Conservation (phyloP, 2,113 vertebrate genomes). For the Pachycephala philippinensis region DNA sequence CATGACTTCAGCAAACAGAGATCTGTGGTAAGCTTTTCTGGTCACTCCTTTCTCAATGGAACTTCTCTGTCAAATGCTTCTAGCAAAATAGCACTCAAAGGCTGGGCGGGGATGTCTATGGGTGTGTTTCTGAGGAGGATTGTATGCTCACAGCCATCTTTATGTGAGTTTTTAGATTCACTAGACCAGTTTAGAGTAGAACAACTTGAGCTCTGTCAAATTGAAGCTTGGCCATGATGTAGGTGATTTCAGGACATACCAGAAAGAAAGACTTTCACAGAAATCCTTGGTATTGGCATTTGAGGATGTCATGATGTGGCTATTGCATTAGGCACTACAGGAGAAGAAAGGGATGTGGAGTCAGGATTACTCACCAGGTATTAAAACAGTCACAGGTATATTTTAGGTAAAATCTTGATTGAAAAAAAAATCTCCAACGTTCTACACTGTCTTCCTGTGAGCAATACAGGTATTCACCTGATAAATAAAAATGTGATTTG, state of each 20-base stretch:
- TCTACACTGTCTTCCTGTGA: neutral
- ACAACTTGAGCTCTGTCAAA: neutral
- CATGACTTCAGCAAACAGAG: neutral
- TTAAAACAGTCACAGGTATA: neutral
- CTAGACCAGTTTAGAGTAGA: neutral
- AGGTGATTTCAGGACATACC: neutral
- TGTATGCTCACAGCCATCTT: neutral
- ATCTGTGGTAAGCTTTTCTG: neutral
- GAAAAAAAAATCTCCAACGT: neutral
- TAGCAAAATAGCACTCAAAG: neutral
- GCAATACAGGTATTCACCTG: neutral
- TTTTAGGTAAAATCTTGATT: neutral
- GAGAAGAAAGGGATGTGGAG: neutral
- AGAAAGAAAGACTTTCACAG: neutral
- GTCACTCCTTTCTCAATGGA: neutral
- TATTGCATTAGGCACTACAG: fast-evolving
- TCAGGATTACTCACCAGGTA: neutral
- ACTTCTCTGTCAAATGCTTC: neutral
- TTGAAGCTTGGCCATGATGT: neutral
- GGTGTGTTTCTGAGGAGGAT: neutral
- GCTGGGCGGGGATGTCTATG: neutral
- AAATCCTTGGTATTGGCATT: neutral
- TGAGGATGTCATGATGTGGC: neutral
- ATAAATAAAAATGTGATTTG: neutral
- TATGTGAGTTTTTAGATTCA: neutral